These are phyloP conservation scores for Hyperoplus immaculatus DNA, from an alignment of 2,797 vertebrate genomes.

Conservation along the genomic window DNA sequence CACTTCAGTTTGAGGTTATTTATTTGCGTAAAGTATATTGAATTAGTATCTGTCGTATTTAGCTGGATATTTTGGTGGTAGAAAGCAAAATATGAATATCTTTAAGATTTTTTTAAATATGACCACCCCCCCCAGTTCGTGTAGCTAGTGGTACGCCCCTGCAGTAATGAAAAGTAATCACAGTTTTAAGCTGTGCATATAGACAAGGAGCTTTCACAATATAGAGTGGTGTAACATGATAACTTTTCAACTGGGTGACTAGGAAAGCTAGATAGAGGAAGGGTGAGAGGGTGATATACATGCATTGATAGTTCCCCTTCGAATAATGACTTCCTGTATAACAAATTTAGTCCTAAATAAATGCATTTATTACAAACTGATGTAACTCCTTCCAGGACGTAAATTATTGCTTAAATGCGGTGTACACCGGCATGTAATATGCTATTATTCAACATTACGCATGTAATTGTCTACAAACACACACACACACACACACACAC, in stretches of 20 bases:
- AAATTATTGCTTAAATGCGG: slow-evolving; percentile 22
- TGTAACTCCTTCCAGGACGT: slow-evolving; percentile 31
- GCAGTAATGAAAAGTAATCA: slow-evolving; percentile 80
- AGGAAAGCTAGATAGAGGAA: not conserved
- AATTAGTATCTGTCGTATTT: accelerated
- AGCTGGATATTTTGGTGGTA: accelerated
- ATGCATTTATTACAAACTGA: slow-evolving; percentile 56
- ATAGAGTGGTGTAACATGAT: slow-evolving; percentile 43
- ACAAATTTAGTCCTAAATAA: slow-evolving; percentile 41
- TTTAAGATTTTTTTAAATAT: not conserved
- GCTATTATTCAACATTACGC: not conserved
- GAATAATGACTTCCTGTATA: slow-evolving; percentile 25
- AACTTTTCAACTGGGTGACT: slow-evolving; percentile 24
- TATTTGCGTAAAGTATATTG: accelerated
- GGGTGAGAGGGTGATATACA: slow-evolving; percentile 5
- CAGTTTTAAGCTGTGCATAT: slow-evolving; percentile 60
- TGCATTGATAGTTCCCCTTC: not conserved
- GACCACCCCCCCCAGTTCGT: not conserved
- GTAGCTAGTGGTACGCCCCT: slow-evolving; percentile 38
- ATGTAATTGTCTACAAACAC: slow-evolving; percentile 11
- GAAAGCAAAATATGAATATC: not conserved
- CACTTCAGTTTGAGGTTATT: accelerated
- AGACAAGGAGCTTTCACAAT: slow-evolving; percentile 52
- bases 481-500: not conserved
- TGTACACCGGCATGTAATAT: slow-evolving; percentile 8